Evolutionary conservation across 1,140 invertebrate species (phyloP).

Genomic region (Drosophila ficusphila): DNA sequence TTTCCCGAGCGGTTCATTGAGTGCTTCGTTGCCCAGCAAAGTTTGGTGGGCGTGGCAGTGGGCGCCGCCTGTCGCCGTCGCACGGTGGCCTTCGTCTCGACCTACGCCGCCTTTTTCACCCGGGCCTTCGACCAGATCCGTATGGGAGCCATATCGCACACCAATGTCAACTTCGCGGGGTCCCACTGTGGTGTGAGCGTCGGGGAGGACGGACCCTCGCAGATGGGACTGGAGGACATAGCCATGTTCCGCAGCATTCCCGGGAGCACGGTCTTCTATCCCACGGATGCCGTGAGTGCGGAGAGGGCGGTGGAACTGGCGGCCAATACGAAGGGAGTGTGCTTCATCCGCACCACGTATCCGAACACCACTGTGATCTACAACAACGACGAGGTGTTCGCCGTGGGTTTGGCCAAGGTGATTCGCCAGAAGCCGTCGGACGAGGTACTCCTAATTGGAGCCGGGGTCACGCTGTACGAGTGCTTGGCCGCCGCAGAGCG

Average conservation of each 20-base stretch:
- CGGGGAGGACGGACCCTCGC: constrained; percentile 98
- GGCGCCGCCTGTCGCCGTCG: constrained; percentile 95
- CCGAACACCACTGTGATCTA: constrained; percentile 96
- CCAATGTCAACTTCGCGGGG: constrained; percentile 97
- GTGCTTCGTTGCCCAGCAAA: constrained; percentile 99
- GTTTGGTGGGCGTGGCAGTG: constrained; percentile 97
- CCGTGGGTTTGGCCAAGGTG: constrained; percentile 92
- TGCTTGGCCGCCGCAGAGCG: constrained; percentile 93
- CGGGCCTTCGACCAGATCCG: constrained; percentile 98
- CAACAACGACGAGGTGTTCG: constrained; percentile 93
- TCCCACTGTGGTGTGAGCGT: constrained; percentile 98
- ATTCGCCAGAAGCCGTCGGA: constrained; percentile 90
- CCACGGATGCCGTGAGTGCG: constrained; percentile 96
- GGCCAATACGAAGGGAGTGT: constrained; percentile 97
- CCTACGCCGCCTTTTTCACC: constrained; percentile 99
- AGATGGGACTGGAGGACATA: constrained; percentile 99
- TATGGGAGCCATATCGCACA: constrained; percentile 99
- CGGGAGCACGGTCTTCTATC: constrained; percentile 97
- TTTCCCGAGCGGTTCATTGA: constrained; percentile 94
- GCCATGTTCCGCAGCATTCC: constrained; percentile 97
- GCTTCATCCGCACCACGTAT: constrained; percentile 97
- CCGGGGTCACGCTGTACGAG: constrained; percentile 96
- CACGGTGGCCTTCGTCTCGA: constrained; percentile 96
- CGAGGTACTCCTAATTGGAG: constrained; percentile 94
- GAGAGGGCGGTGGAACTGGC: constrained; percentile 98